These are phyloP conservation scores for Phenganax subtilis DNA, from an alignment of 92 coral and sea anemone species.

Conservation along the genomic window DNA sequence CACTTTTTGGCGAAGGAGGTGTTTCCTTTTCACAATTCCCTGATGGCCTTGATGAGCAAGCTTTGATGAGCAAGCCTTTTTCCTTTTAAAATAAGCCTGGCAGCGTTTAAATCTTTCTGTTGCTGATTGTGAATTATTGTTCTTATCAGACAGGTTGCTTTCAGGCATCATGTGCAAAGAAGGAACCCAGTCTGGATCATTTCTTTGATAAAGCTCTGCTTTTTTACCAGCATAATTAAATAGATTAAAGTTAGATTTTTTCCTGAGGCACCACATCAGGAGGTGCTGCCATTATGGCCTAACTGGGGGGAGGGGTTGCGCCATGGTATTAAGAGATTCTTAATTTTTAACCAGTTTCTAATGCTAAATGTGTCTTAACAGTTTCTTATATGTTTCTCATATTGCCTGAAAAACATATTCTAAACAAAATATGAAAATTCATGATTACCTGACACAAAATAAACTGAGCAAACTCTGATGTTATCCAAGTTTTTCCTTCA, in stretches of 20 bases:
- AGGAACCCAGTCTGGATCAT: not conserved
- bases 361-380: too few relatives aligned
- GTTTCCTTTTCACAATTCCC: constrained; percentile 18
- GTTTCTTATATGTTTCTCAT: not conserved
- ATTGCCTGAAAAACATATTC: not conserved
- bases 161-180: not conserved
- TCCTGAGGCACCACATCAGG: too few relatives aligned
- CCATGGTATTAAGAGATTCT: too few relatives aligned
- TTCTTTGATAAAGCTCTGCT: not conserved
- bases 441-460: constrained; percentile 2
- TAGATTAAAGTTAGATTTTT: not conserved
- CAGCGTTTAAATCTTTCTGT: not conserved
- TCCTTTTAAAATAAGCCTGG: not conserved
- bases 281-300: too few relatives aligned
- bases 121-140: not conserved
- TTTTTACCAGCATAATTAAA: not conserved
- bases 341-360: too few relatives aligned
- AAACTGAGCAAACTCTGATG: not conserved
- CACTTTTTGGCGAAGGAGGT: constrained; percentile 18
- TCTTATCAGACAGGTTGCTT: not conserved
- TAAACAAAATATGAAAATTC: not conserved
- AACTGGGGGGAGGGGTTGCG: too few relatives aligned
- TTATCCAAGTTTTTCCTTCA: not conserved
- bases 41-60: constrained; percentile 10
- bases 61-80: not conserved